Percentiles rank a stretch among this genome's conserved stretches.
Conservation (phyloP, 2,888 invertebrate species). For the Aelia acuminata region DNA sequence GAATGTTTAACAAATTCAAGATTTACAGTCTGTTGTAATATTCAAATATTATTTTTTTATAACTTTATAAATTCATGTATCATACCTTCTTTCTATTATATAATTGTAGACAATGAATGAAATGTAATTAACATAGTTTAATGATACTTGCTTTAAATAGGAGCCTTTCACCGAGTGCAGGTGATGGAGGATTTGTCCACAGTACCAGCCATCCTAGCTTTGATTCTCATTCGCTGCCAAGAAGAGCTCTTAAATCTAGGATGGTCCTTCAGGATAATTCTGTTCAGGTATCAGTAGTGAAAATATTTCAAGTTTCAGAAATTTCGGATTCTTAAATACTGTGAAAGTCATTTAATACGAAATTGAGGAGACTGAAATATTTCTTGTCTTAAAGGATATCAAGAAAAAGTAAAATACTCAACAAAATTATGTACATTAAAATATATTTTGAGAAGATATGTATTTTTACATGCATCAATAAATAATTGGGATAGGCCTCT, state of each 20-base stretch:
- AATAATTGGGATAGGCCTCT: too few species aligned
- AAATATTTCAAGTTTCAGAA: not conserved
- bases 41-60: not conserved
- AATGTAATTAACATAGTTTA: constrained; percentile 8
- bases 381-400: too few species aligned
- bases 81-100: too few species aligned
- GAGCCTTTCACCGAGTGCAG: constrained; percentile 87
- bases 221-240: constrained; percentile 81
- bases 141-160: constrained; percentile 68
- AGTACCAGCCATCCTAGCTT: constrained; percentile 85
- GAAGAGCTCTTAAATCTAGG: constrained; percentile 73
- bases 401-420: too few species aligned
- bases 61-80: not conserved
- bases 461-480: too few species aligned
- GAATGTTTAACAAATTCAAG: not conserved
- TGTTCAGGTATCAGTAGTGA: constrained; percentile 18
- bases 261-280: constrained; percentile 54
- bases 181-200: constrained; percentile 77
- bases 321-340: too few species aligned
- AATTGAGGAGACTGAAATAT: too few species aligned
- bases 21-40: too few species aligned
- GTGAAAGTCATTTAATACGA: too few species aligned
- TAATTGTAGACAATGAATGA: not conserved
- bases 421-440: too few species aligned
- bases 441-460: too few species aligned